Conservation (phyloP, 2,113 vertebrate species). For the Daphoenositta chrysoptera region DNA sequence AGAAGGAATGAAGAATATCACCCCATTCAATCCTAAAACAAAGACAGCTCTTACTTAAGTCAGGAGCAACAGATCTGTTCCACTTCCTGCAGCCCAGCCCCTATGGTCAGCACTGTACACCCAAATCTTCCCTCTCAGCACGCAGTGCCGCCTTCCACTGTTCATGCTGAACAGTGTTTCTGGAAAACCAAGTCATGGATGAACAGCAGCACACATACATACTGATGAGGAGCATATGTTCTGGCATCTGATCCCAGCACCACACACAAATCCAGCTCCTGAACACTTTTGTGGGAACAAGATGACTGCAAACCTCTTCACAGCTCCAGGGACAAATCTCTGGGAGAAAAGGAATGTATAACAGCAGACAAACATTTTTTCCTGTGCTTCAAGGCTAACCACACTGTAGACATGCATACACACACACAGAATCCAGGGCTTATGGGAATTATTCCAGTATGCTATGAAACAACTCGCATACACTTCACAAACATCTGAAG, state of each 20-base stretch:
- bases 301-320: neutral
- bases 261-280: neutral
- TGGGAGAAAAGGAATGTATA: conserved; percentile 21
- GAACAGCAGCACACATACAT: neutral
- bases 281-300: neutral
- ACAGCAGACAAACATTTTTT: conserved; percentile 10
- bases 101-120: neutral
- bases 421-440: neutral
- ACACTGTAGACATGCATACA: neutral
- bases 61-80: neutral
- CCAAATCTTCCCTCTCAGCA: neutral
- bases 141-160: neutral
- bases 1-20: neutral
- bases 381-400: conserved; percentile 25
- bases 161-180: neutral
- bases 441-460: neutral
- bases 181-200: neutral
- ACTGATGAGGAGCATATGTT: neutral
- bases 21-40: neutral
- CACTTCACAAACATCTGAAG: neutral
- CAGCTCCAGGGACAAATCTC: conserved; percentile 15
- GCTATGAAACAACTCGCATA: neutral
- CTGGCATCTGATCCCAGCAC: neutral
- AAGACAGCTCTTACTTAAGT: neutral
- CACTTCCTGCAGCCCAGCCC: neutral